These are phyloP conservation scores for Coleophora deauratella DNA, from an alignment of 2,888 invertebrate species.

Conservation along the genomic window DNA sequence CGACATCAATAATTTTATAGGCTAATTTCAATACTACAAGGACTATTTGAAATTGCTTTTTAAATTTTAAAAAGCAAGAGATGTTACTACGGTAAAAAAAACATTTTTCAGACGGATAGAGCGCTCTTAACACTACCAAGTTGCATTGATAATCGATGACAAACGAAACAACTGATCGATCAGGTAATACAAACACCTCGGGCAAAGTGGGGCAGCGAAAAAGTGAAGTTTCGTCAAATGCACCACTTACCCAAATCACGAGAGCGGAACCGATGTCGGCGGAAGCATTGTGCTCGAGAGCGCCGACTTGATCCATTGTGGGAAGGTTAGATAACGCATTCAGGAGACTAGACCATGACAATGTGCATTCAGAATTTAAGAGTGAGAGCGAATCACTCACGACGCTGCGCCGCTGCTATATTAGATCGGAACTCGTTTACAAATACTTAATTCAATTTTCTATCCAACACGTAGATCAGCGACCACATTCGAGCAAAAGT, in stretches of 20 bases:
- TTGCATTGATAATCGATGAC: conserved; percentile 49
- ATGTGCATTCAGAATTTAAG: conserved; percentile 43
- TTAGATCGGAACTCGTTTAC: conserved; percentile 15
- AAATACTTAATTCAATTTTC: conserved; percentile 22
- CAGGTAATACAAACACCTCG: conserved; percentile 36
- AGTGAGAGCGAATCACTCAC: conserved; percentile 42
- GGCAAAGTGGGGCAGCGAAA: conserved; percentile 52
- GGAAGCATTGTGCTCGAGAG: conserved; percentile 56
- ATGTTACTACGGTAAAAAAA: too few relatives aligned
- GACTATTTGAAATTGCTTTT: too few relatives aligned
- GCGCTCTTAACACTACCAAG: too few relatives aligned
- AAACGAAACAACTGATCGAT: conserved; percentile 57
- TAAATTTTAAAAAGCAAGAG: too few relatives aligned
- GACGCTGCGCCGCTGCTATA: conserved; percentile 15
- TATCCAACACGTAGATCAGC: conserved; percentile 33
- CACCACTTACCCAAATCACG: conserved; percentile 68
- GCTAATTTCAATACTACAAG: too few relatives aligned
- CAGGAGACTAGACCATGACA: conserved; percentile 54
- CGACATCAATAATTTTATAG: too few relatives aligned
- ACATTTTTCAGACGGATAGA: too few relatives aligned
- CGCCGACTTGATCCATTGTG: conserved; percentile 47
- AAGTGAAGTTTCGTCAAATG: conserved; percentile 69
- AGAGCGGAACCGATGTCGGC: conserved; percentile 65
- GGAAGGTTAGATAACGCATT: conserved; percentile 59
- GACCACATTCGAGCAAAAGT: conserved; percentile 45